Base-by-base conservation (phyloP, 2,888 invertebrate genomes). In the Chaetogeoica ovagalla region DNA sequence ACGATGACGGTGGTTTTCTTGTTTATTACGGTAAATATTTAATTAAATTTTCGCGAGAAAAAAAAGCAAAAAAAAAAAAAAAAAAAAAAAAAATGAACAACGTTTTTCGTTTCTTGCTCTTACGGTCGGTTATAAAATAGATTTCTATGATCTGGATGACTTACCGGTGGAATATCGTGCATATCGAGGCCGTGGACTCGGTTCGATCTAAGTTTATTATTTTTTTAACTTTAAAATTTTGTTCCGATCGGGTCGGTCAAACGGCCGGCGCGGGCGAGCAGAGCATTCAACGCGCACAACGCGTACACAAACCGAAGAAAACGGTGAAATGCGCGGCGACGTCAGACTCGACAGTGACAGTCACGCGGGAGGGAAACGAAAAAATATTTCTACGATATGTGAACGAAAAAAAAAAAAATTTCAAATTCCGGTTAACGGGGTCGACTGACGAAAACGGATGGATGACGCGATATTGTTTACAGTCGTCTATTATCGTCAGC, bases 101-200 rank as follows among this genome's bases (percentile, higher is more conserved):
- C 30, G 43, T 43, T 43, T 43, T 43, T 43, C 43, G 4, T 43
- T 19, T 55, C 11, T 55, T 7, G 55, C 3, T 3, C 19, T 55
- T 55, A 19, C 55, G 52, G 37, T 70, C 70, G 23, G 69, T 71
- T 71, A 71, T 66, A 48, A 63, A 70, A 79, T 70, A 79, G 62
- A 52, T 63, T 63, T 71, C 70, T 37, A 48, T 15, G 48, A 60
- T 55, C 77, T 55, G 77, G 70, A 30, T 55, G 19, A 79, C 77
- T 70, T 71, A 71, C 70, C 77, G 62, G 70, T 55, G 37, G 52
- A 63, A 30, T 11, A 63, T 63, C 21, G 77, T 23, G 37, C 77
- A 79, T 70, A 37, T 52, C 60, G 39, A 15, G 39, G 39, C 75
- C 13, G 48, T 23, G 75, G 43, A 39, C 15, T 57, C 15, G 65